These are phyloP conservation scores for Clusia tigrina DNA, from an alignment of 2,888 invertebrate genomes.

Conservation along the genomic window DNA sequence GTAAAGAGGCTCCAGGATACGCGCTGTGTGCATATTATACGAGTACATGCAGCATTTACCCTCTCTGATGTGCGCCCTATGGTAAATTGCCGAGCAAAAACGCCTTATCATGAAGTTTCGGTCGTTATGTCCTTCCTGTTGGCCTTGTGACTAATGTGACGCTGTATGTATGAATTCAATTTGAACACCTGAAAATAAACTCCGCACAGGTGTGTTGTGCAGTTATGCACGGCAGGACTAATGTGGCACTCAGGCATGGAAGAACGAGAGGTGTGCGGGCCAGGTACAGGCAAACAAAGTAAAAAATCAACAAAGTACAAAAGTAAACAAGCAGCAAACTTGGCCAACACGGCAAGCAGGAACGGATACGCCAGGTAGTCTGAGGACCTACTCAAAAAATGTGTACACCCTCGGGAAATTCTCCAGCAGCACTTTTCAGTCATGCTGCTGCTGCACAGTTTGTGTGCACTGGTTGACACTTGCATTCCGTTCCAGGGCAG, in stretches of 20 bases:
- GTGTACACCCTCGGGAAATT: background rate
- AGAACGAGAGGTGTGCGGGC: too few species aligned
- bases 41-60: background rate
- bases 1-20: constrained; percentile 33
- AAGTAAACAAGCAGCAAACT: background rate
- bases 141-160: constrained; percentile 48
- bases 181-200: background rate
- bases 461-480: background rate
- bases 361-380: background rate
- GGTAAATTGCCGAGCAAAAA: constrained; percentile 22
- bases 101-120: constrained; percentile 35
- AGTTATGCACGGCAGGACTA: background rate
- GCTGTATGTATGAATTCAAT: constrained; percentile 16
- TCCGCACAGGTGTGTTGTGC: background rate
- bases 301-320: constrained; percentile 33
- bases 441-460: background rate
- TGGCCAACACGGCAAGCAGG: background rate
- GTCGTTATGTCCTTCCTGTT: constrained; percentile 39
- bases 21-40: background rate
- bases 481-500: background rate
- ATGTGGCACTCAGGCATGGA: background rate
- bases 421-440: background rate
- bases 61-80: background rate
- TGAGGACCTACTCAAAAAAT: background rate
- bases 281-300: constrained; percentile 43